Evolutionary conservation across 2,113 vertebrate species (phyloP).

Genomic region (Brienomyrus brachyistius): DNA sequence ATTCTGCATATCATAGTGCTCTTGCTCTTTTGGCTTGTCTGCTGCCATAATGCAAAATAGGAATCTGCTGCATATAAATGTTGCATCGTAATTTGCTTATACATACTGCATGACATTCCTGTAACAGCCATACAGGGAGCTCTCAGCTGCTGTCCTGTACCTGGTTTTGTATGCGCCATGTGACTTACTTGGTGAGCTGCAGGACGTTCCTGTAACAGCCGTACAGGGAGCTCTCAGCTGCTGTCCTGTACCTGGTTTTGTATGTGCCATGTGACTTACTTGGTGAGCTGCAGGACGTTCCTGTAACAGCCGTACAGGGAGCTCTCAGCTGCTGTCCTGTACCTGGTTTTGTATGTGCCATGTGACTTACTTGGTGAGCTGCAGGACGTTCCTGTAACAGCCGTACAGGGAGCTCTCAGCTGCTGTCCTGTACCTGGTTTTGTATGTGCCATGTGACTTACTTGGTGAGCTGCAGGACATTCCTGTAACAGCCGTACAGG

Average conservation of each 20-base stretch:
- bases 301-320: no score
- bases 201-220: conserved; percentile 92
- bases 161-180: not conserved
- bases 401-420: conserved; percentile 66
- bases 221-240: conserved; percentile 88
- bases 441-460: conserved; percentile 43
- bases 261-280: no score
- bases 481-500: not conserved
- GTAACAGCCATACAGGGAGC: conserved; percentile 24
- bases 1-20: not conserved
- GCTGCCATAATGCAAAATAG: not conserved
- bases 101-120: conserved; percentile 60
- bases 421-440: conserved; percentile 47
- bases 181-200: conserved; percentile 77
- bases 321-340: no score
- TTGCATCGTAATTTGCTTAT: not conserved
- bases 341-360: no score
- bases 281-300: no score
- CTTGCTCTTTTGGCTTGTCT: not conserved
- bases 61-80: not conserved
- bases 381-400: conserved; percentile 41
- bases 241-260: conserved; percentile 89
- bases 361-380: no score
- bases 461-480: conserved; percentile 60
- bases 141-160: conserved; percentile 73